A percentile compares a stretch with the other conserved stretches of the same genome.
These are phyloP conservation scores for Ceyx margarethae DNA, from an alignment of 2,113 vertebrate genomes.

Conservation along the genomic window DNA sequence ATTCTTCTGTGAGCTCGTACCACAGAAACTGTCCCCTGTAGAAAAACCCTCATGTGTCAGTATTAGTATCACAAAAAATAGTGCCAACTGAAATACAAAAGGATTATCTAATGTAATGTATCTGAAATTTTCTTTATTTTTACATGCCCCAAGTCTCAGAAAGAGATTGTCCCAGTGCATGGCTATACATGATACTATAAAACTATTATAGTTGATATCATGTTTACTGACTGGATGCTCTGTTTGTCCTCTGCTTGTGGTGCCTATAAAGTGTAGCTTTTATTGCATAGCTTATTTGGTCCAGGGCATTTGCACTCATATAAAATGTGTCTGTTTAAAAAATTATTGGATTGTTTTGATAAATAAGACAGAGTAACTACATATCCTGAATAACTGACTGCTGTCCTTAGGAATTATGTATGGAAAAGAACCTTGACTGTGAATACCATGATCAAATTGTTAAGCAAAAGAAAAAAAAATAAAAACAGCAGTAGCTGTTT, in stretches of 20 bases:
- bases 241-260: not conserved
- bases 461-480: not conserved
- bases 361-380: not conserved
- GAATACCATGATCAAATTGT: not conserved
- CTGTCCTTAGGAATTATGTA: not conserved
- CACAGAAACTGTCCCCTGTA: not conserved
- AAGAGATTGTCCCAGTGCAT: not conserved
- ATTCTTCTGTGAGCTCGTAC: not conserved
- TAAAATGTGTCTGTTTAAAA: not conserved
- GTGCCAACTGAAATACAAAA: not conserved
- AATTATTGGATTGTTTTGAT: not conserved
- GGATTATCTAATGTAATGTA: not conserved
- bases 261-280: not conserved
- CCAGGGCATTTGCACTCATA: not conserved
- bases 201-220: not conserved
- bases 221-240: not conserved
- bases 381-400: not conserved
- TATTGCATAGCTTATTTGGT: not conserved
- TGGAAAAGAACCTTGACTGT: not conserved
- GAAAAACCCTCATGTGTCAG: not conserved
- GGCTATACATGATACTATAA: not conserved
- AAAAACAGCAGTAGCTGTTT: not conserved
- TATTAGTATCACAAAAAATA: not conserved
- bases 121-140: not conserved
- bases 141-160: not conserved